Evolutionary conservation across 2,888 invertebrate genomes (phyloP), one percentile per base, ranked within the genome.

Genomic region (Leptinotarsa peninsularis): DNA sequence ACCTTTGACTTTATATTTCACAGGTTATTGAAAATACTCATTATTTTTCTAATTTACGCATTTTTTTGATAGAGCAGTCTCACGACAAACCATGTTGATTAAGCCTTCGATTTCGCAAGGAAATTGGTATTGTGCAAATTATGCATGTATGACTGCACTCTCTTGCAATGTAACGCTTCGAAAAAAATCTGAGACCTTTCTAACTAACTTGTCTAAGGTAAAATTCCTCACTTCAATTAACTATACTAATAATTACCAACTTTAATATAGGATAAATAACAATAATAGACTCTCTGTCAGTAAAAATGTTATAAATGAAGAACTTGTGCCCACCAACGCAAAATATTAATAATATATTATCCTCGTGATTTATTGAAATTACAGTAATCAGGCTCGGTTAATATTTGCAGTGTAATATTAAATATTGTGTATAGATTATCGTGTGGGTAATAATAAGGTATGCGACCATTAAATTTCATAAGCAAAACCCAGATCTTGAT

Each of bases 401-500:
- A 85, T 83, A 81, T 84, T 84, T 82, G 82, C 83, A 84, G 82
- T 82, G 82, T 84, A 84, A 82, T 84, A 86, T 86, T 86, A 85
- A 84, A 82, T 81, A 81, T 83, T 82, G 80, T 83, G 80, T 78
- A 78, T 72, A 85, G 85, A 85, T 86, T 85, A 85, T 86, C 86
- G 83, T 84, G 85, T 81, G 81, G 84, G 85, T 87, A 87, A 87
- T 87, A 86, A 87, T 84, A 87, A 83, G 84, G 84, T 84, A 84
- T 82, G 83, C 80, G 83, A 83, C 86, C 86, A 87, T 87, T 87
- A 86, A 87, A 86, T 86, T 87, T 85, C 86, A 87, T 86, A 86
- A 86, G 86, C 85, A 86, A 87, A 86, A 86, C 85, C 81, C 76
- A 78, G 84, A 87, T 87, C 86, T 85, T 86, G 87, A 87, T 87